A percentile compares a stretch with the other conserved stretches of the same genome.
Evolutionary conservation across 2,888 invertebrate species (phyloP).

Genomic region (Apeira syringaria): DNA sequence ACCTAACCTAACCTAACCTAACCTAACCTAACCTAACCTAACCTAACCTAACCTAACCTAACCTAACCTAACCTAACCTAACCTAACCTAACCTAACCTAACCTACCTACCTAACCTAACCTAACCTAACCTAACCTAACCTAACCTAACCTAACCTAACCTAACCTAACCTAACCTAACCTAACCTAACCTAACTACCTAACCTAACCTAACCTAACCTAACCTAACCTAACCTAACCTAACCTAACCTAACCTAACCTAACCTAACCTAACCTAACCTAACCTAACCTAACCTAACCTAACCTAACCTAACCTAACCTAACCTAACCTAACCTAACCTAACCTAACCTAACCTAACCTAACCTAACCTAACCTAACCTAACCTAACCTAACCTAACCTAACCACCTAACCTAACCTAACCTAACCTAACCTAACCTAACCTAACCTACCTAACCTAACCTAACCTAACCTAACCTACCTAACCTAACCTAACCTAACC

Average conservation of each 20-base stretch:
- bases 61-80: constrained; percentile 28
- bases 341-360: too few relatives aligned
- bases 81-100: too few relatives aligned
- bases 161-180: constrained; percentile 28
- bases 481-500: too few relatives aligned
- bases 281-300: constrained; percentile 29
- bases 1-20: constrained; percentile 31
- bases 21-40: constrained; percentile 31
- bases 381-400: too few relatives aligned
- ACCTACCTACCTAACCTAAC: constrained; percentile 18
- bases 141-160: constrained; percentile 23
- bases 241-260: constrained; percentile 26
- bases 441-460: too few relatives aligned
- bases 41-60: constrained; percentile 37
- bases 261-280: constrained; percentile 25
- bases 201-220: constrained; percentile 30
- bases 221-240: constrained; percentile 27
- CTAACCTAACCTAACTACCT: constrained; percentile 27
- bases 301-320: constrained; percentile 29
- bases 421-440: too few relatives aligned
- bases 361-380: too few relatives aligned
- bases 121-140: constrained; percentile 27
- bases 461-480: too few relatives aligned
- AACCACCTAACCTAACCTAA: too few relatives aligned
- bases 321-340: too few relatives aligned